Base-by-base conservation (phyloP, 2,113 vertebrate genomes). In the Cinclus mexicanus region DNA sequence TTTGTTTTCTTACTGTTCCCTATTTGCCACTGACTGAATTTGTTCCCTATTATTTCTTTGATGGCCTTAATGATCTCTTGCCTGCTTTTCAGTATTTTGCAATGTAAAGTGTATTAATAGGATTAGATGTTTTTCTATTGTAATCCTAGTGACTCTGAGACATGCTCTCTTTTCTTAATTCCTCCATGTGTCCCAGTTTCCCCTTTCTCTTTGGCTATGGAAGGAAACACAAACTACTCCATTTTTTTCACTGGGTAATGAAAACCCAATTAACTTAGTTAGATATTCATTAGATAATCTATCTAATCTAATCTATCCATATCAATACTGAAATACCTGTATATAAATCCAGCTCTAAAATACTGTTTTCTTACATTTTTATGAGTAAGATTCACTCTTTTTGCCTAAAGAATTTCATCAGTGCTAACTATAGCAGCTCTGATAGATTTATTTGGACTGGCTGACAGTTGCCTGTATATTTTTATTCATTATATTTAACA, bases 81-180 rank as follows among this genome's bases (percentile, higher is more conserved):
- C 16, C 52, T 94, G 24, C 83, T 94, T 97, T 97, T 90, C 79
- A 95, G 61, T 49, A 29, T 21, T 97, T 97, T 96, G 29, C n/a
- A 81, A 55, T 3, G 5, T 67, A 85, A 85, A 86, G 20, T 42
- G 7, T 72, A 72, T 91, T 92, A 96, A 86, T 65, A 96, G 93
- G 68, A 96, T 74, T 20, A 47, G 76, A 91, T 95, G 50, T 13
- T 44, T 91, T 72, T 94, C 70, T 95, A 15, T 90, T 56, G 26
- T 53, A 94, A 78, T 71, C 68, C 64, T 80, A 63, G 42, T 91
- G 65, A 55, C 42, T 57, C 76, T 41, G 25, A 55, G 76, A 89
- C 56, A 49, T 22, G 2, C 68, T 96, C 41, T 53, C n/a, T 16
- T 86, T 85, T 37, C 56, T 91, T 74, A 81, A n/a, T 57, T 95